phyloP scores from a whole-genome alignment of 2,888 invertebrate species.

The Gastracanthus pulcherrimus region DNA sequence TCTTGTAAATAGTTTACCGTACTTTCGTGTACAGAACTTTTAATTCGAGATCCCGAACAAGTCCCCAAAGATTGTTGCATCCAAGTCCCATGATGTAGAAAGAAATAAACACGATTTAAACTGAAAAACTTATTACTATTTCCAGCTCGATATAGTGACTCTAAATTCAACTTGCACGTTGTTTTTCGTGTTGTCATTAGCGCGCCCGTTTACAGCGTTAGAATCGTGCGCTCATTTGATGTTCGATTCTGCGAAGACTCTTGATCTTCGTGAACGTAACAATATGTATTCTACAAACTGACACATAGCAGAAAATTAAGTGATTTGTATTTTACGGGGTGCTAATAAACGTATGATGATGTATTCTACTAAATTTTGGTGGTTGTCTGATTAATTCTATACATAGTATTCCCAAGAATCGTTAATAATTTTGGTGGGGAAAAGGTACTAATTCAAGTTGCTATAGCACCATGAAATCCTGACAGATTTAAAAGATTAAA shows the following conservation, averaged over 20 bases:
- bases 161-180: not conserved
- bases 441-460: too few relatives aligned
- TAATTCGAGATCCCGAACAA: not conserved
- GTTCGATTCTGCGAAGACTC: not conserved
- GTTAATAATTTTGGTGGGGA: too few relatives aligned
- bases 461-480: too few relatives aligned
- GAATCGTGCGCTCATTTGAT: not conserved
- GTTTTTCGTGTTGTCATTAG: not conserved
- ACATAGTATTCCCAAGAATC: too few relatives aligned
- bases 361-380: constrained; percentile 49
- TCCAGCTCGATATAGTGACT: not conserved
- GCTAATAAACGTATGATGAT: constrained; percentile 55
- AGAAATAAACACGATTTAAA: not conserved
- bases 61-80: too few relatives aligned
- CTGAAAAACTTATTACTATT: not conserved
- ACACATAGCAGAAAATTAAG: constrained; percentile 32
- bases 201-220: not conserved
- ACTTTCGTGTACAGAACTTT: not conserved
- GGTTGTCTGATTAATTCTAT: not conserved
- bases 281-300: constrained; percentile 14
- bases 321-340: constrained; percentile 55
- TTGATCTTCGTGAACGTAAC: not conserved
- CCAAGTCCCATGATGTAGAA: not conserved
- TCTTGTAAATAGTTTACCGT: not conserved
- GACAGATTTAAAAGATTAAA: too few relatives aligned